Evolutionary conservation across 2,888 invertebrate species (phyloP).

Genomic region (Nephrotoma guestfalica): DNA sequence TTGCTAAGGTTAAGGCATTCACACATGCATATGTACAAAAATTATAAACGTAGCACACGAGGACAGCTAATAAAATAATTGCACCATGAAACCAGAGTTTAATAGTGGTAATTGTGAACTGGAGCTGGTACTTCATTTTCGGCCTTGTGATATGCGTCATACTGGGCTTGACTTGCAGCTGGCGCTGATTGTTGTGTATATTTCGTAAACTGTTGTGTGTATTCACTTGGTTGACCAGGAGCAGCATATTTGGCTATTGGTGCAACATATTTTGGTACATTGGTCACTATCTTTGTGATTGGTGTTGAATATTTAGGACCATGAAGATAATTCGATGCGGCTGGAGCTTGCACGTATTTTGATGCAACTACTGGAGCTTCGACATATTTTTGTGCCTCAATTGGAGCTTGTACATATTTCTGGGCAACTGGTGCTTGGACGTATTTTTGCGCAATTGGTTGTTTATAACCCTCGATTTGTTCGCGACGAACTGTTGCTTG

Average conservation of each 20-base stretch:
- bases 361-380: background rate
- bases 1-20: background rate
- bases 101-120: background rate
- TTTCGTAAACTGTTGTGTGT: background rate
- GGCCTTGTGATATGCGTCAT: constrained; percentile 11
- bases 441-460: background rate
- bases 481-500: constrained; percentile 37
- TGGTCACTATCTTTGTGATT: background rate
- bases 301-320: background rate
- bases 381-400: background rate
- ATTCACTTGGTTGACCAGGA: constrained; percentile 6
- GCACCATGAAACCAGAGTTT: background rate
- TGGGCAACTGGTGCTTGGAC: background rate
- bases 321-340: background rate
- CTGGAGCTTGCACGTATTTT: background rate
- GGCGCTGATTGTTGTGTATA: constrained; percentile 1
- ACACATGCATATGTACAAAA: background rate
- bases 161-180: constrained; percentile 14
- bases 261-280: background rate
- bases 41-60: background rate
- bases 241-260: constrained; percentile 7
- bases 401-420: background rate
- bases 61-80: background rate
- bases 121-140: background rate
- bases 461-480: constrained; percentile 21